Evolutionary conservation across 2,888 invertebrate species (phyloP), one percentile per base, ranked within the genome.

Genomic region (Drosophila suboccidentalis): DNA sequence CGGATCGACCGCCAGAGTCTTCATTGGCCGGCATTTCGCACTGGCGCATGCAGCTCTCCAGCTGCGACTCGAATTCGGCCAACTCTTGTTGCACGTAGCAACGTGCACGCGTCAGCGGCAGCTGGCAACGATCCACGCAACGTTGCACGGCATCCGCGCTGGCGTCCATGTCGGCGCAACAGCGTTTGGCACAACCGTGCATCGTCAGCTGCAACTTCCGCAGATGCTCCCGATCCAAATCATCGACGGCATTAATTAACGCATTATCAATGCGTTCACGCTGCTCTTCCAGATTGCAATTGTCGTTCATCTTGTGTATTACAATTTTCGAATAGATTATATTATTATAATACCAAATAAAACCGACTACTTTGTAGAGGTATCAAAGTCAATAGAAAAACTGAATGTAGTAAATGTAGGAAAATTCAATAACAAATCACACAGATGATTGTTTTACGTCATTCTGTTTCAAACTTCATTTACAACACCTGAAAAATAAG

Each of bases 181-280:
- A 98, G 72, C 93, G 94, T 0, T 97, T 96, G 0, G 97, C 96
- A 94, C 98, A 98, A 74, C 95, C 93, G 90, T 97, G 97, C 97
- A 97, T 97, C 68, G 95, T 94, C 64, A 97, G 97, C 95, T 98
- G 97, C 95, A 98, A 96, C 94, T 95, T 96, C 59, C 98, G 93
- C 74, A 97, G 93, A 93, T 95, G 94, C 63, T 94, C 94, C 80
- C 94, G 94, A 91, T 98, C 97, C 75, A 98, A 92, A 75, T 96
- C 96, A 91, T 96, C 96, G n/a, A 97, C 94, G 88, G 97, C 93
- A 86, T 95, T 95, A 11, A 95, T 95, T 94, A 97, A 95, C 89
- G 96, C 95, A 86, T 96, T 95, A 91, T 97, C 97, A 19, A 97
- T 94, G 74, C 96, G 94, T 88, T 94, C 95, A 85, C 94, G 95